These are phyloP conservation scores for Scomber japonicus DNA, from an alignment of 2,113 vertebrate genomes.

Conservation along the genomic window DNA sequence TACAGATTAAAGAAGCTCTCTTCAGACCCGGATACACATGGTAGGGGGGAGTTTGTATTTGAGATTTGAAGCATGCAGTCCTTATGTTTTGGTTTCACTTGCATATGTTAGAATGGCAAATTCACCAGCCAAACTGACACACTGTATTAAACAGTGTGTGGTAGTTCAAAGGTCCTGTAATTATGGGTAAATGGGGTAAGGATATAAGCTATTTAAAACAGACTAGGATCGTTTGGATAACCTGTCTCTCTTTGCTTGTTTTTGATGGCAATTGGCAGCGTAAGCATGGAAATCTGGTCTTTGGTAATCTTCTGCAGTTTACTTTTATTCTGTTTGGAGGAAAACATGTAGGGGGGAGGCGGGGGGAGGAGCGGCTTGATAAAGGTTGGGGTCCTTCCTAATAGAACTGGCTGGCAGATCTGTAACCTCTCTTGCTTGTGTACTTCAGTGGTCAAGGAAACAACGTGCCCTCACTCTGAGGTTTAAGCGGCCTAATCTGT, in stretches of 20 bases:
- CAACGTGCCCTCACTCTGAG: conserved; percentile 69
- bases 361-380: conserved; percentile 14
- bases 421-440: conserved; percentile 60
- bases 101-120: conserved; percentile 74
- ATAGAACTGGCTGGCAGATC: conserved; percentile 59
- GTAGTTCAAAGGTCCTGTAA: conserved; percentile 41
- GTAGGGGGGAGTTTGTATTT: conserved; percentile 40
- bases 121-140: conserved; percentile 61
- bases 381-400: conserved; percentile 38
- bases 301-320: conserved; percentile 81
- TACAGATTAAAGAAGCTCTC: conserved; percentile 59
- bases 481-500: conserved; percentile 83
- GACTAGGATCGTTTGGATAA: conserved; percentile 49
- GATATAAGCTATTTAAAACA: conserved; percentile 59
- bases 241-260: conserved; percentile 76
- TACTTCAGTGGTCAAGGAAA: conserved; percentile 75
- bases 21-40: conserved; percentile 53
- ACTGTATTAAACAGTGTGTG: conserved; percentile 41
- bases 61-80: conserved; percentile 61
- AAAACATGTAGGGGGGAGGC: conserved; percentile 9
- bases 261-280: conserved; percentile 85
- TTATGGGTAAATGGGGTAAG: conserved; percentile 20
- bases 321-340: conserved; percentile 52
- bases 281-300: conserved; percentile 81
- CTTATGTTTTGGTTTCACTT: conserved; percentile 68